Base-by-base conservation (phyloP, 2,888 invertebrate genomes). In the Elegia similella region DNA sequence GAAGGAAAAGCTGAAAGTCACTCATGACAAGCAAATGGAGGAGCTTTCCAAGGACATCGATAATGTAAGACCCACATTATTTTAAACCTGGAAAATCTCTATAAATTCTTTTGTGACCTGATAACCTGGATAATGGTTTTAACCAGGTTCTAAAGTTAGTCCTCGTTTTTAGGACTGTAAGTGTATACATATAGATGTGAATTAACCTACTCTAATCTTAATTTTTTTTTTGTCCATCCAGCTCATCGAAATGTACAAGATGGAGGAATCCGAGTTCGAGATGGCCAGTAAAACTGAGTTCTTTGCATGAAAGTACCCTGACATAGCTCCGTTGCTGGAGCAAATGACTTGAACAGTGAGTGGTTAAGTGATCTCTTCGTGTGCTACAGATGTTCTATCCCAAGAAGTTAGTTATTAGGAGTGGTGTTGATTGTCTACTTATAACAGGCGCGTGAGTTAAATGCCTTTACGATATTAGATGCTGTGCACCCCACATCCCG, bases 191-290 rank as follows among this genome's bases (percentile, higher is more conserved):
- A n/a, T n/a, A n/a, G n/a, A n/a, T n/a, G n/a, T n/a, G n/a, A n/a
- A n/a, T n/a, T n/a, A n/a, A n/a, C n/a, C n/a, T n/a, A n/a, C n/a
- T n/a, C 23, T 23, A 3, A 23, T 23, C 23, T 23, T 3, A 23
- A 2, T 23, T 23, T 23, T 23, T 23, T 2, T 23, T 23, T 5
- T 23, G 23, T 23, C 23, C 23, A 23, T 66, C 42, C 92, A 96
- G 96, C 93, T 97, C 78, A 95, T 98, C 84, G 97, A 98, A 83
- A 95, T 97, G 95, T 97, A 97, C 93, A 97, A 97, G 89, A 97
- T 97, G 92, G 97, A 97, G 86, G 97, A 97, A 82, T 93, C 96
- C 68, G 97, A 98, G 81, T 97, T 96, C 87, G 96, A 97, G 78
- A 93, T 97, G 92, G 95, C 96, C 74, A 95, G 95, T 80, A 97